Evolutionary conservation across 2,888 invertebrate genomes (phyloP).

Genomic region (Adineta ricciae): DNA sequence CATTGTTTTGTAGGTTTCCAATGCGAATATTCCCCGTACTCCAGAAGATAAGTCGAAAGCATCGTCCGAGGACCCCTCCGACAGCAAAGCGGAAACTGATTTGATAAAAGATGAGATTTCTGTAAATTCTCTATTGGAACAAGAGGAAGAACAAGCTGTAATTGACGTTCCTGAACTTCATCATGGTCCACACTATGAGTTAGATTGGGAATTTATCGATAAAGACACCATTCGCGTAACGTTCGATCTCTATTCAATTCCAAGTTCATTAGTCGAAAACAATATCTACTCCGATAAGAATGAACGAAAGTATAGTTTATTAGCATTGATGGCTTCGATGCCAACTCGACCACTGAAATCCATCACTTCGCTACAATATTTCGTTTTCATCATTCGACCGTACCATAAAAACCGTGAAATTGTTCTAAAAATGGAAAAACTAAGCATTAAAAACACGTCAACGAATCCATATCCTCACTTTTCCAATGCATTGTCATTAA

Average conservation of each 20-base stretch:
- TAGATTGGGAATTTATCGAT: not conserved
- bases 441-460: not conserved
- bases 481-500: not conserved
- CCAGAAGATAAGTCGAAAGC: not conserved
- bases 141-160: not conserved
- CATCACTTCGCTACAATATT: not conserved
- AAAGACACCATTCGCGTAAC: not conserved
- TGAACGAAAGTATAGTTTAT: not conserved
- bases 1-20: not conserved
- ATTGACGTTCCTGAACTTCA: not conserved
- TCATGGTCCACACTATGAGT: not conserved
- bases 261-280: not conserved
- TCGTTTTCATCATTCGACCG: not conserved
- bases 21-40: not conserved
- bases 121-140: not conserved
- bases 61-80: not conserved
- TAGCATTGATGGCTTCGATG: not conserved
- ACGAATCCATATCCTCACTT: not conserved
- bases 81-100: not conserved
- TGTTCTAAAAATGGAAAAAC: not conserved
- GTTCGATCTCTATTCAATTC: not conserved
- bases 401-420: not conserved
- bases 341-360: not conserved
- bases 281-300: not conserved
- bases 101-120: not conserved